Percentiles rank a stretch among this genome's conserved stretches.
These are phyloP conservation scores for Polylopha cassiicola DNA, from an alignment of 2,888 invertebrate species.

Conservation along the genomic window DNA sequence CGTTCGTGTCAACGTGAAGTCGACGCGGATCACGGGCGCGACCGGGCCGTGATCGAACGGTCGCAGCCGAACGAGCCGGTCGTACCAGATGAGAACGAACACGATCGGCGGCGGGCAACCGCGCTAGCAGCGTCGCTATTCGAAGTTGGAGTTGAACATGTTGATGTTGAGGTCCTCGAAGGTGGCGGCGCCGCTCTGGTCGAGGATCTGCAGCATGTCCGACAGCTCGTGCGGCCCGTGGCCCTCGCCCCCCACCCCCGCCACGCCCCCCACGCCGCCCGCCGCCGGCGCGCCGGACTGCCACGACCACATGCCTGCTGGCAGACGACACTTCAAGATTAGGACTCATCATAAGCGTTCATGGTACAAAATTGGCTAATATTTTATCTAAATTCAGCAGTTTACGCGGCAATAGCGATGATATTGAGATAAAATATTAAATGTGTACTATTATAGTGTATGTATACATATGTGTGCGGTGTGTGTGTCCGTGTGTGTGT, in stretches of 20 bases:
- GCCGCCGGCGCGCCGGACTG: slow-evolving; percentile 72
- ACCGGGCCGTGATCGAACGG: too few species aligned
- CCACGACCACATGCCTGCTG: slow-evolving; percentile 88
- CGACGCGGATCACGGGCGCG: background rate
- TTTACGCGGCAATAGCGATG: too few species aligned
- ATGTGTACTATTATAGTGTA: too few species aligned
- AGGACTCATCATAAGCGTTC: background rate
- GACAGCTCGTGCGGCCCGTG: slow-evolving; percentile 86
- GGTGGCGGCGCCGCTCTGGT: slow-evolving; percentile 87
- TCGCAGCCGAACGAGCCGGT: too few species aligned
- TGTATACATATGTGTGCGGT: too few species aligned
- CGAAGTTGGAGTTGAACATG: slow-evolving; percentile 88
- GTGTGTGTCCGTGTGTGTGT: too few species aligned
- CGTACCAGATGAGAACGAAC: background rate
- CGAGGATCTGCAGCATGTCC: slow-evolving; percentile 95
- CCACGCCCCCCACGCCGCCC: slow-evolving; percentile 42
- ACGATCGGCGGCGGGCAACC: slow-evolving; percentile 5
- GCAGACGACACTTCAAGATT: background rate
- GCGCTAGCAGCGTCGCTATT: slow-evolving; percentile 36
- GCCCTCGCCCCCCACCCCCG: slow-evolving; percentile 41
- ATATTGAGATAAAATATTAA: too few species aligned
- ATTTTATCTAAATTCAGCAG: too few species aligned
- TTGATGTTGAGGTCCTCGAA: slow-evolving; percentile 93
- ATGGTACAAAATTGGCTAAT: background rate
- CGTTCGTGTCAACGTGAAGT: background rate